Evolutionary conservation across 92 coral and sea anemone species (phyloP).

Genomic region (Anthopleura xanthogrammica): DNA sequence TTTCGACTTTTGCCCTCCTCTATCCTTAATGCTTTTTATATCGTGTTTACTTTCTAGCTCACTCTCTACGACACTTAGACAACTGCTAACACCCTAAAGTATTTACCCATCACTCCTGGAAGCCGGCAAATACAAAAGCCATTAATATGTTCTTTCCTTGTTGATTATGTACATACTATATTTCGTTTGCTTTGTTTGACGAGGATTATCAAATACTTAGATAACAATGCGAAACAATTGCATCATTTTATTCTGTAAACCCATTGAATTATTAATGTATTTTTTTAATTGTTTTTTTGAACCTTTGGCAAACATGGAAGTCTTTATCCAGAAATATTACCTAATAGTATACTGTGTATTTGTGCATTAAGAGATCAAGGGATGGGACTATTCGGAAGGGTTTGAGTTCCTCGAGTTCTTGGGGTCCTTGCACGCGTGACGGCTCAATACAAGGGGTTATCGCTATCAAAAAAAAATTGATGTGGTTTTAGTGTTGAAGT

Average conservation of each 20-base stretch:
- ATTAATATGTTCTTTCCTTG: neutral
- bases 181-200: conserved; percentile 11
- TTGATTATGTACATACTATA: conserved; percentile 5
- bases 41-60: neutral
- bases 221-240: conserved; percentile 9
- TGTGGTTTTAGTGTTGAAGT: neutral
- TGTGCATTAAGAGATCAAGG: neutral
- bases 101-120: neutral
- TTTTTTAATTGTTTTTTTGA: neutral
- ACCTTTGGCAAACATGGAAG: neutral
- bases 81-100: neutral
- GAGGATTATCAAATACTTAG: conserved; percentile 8
- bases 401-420: neutral
- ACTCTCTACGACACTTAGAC: too few species aligned
- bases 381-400: neutral
- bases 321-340: neutral
- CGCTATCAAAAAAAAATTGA: neutral
- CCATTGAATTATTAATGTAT: neutral
- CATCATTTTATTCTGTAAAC: neutral
- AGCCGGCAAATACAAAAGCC: neutral
- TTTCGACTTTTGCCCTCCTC: neutral
- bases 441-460: neutral
- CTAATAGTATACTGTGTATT: neutral
- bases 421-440: neutral
- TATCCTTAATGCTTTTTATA: neutral